phyloP scores from a whole-genome alignment of 2,113 vertebrate species.

The Salvelinus fontinalis region DNA sequence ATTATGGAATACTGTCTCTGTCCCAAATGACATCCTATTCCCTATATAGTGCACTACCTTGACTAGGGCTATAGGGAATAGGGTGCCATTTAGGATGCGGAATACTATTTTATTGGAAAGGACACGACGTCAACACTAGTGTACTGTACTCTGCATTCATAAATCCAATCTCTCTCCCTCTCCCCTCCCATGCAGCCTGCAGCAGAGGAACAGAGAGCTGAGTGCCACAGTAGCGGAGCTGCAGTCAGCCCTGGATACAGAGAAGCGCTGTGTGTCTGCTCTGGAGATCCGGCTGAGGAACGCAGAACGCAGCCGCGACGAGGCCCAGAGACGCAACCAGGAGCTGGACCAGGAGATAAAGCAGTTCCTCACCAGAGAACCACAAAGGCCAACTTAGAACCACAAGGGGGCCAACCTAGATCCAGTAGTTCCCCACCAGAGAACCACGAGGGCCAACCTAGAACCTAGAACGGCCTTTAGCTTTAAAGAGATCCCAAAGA shows the following conservation, averaged over 20 bases:
- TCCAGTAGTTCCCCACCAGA: background rate
- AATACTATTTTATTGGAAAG: background rate
- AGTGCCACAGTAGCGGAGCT: constrained; percentile 82
- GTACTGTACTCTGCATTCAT: too few relatives aligned
- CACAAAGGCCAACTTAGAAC: constrained; percentile 46
- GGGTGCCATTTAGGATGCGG: too few relatives aligned
- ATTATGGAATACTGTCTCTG: background rate
- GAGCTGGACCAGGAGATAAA: constrained; percentile 80
- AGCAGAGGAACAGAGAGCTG: constrained; percentile 84
- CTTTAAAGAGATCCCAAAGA: too few relatives aligned
- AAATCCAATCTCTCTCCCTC: background rate
- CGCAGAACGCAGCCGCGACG: constrained; percentile 66
- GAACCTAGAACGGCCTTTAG: background rate
- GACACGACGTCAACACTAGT: background rate
- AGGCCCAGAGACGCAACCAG: constrained; percentile 77
- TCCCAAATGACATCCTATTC: background rate
- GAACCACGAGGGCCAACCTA: background rate
- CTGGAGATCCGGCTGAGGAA: constrained; percentile 79
- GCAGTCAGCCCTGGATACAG: constrained; percentile 76
- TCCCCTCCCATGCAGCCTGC: constrained; percentile 71
- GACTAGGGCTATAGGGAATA: too few relatives aligned
- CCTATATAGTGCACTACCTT: too few relatives aligned
- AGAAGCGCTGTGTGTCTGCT: constrained; percentile 68
- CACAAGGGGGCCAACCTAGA: background rate
- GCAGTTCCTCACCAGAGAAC: constrained; percentile 53